These are phyloP conservation scores for Meda fulgida DNA, from an alignment of 2,797 vertebrate genomes.

Conservation along the genomic window DNA sequence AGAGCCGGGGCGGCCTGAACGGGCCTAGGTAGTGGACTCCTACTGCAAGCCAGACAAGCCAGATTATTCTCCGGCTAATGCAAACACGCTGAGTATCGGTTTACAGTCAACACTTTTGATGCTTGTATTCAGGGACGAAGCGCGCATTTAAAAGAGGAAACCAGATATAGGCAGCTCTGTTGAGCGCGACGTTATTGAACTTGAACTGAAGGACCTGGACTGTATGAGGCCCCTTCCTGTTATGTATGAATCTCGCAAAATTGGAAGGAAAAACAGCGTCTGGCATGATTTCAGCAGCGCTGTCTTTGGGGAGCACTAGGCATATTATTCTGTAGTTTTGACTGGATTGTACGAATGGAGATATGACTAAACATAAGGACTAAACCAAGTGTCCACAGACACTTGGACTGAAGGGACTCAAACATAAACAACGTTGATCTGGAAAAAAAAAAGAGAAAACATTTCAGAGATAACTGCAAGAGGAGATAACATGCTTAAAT, in stretches of 20 bases:
- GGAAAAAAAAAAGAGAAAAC: neutral
- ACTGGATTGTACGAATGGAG: constrained; percentile 36
- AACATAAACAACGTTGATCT: neutral
- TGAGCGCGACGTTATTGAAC: constrained; percentile 7
- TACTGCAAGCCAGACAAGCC: constrained; percentile 69
- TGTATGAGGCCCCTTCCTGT: constrained; percentile 53
- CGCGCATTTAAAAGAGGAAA: constrained; percentile 29
- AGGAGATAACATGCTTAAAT: neutral
- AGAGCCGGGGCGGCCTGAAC: constrained; percentile 66
- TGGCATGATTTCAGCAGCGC: constrained; percentile 40
- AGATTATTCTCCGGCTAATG: constrained; percentile 56
- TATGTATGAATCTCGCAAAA: constrained; percentile 47
- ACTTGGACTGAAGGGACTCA: no score
- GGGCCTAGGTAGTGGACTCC: constrained; percentile 49
- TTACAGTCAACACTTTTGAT: constrained; percentile 51
- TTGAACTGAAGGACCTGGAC: constrained; percentile 40
- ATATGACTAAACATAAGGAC: constrained; percentile 9
- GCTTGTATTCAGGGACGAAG: constrained; percentile 39
- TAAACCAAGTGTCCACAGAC: no score
- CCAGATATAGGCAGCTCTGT: constrained; percentile 31
- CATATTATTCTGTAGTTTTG: constrained; percentile 22
- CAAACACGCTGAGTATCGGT: constrained; percentile 46
- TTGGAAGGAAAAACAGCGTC: constrained; percentile 33
- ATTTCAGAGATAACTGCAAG: neutral
- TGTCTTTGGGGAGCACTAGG: constrained; percentile 8